These are phyloP conservation scores for Zosterops borbonicus DNA, from an alignment of 2,113 vertebrate species.

Conservation along the genomic window DNA sequence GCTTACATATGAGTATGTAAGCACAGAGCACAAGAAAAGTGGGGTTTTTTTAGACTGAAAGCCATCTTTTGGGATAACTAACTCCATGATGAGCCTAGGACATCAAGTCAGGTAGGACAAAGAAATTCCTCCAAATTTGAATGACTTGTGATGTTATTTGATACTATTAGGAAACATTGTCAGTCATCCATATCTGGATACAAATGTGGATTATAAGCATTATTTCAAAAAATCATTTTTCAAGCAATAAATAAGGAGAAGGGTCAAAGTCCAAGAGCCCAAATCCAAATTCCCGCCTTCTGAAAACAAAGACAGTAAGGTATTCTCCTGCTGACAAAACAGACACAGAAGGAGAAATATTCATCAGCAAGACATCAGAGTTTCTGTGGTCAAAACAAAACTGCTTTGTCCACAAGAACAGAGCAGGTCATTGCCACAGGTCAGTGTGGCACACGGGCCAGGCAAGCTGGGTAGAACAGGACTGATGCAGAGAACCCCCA, in stretches of 20 bases:
- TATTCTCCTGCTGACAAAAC: not conserved
- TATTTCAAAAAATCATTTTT: not conserved
- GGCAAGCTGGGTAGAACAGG: not conserved
- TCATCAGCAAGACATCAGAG: not conserved
- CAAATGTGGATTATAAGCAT: not conserved
- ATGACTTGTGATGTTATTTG: not conserved
- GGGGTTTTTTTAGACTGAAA: not conserved
- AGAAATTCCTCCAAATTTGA: not conserved
- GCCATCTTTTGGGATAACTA: not conserved
- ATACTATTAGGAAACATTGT: not conserved
- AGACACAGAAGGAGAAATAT: not conserved
- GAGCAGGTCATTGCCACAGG: not conserved
- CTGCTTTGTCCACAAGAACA: not conserved
- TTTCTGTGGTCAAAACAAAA: not conserved
- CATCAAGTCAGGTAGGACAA: not conserved
- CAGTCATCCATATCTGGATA: not conserved
- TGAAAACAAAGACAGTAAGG: not conserved
- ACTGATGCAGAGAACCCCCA: rapidly evolving
- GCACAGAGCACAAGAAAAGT: not conserved
- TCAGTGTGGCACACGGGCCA: not conserved
- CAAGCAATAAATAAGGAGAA: not conserved
- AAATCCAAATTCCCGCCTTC: not conserved
- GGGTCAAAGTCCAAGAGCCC: not conserved
- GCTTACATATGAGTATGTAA: not conserved
- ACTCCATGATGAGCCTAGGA: not conserved